Evolutionary conservation across 2,888 invertebrate genomes (phyloP), one percentile per base, ranked within the genome.

Genomic region (Lamellibrachia satsuma): DNA sequence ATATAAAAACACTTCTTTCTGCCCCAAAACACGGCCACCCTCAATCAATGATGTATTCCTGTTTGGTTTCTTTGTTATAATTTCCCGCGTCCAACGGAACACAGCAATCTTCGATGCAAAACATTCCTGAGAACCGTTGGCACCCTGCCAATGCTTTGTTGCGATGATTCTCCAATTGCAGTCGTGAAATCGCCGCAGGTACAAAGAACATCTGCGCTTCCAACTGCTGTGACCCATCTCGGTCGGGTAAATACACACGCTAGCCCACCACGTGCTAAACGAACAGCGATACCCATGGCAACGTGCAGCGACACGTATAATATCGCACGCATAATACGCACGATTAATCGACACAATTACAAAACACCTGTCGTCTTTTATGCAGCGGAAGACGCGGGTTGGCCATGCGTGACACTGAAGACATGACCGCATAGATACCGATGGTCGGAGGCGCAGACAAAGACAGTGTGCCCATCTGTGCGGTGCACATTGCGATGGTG

Each of bases 331-430:
- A 75, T 75, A 75, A 75, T 75, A 75, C 75, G 75, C 75, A 6
- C 75, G 75, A 75, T 75, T 75, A 75, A 75, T 75, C 75, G 75
- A 15, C 75, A 75, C 75, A 75, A 22, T 75, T 75, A 75, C 75
- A 75, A 75, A 75, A 75, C 75, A 75, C 75, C 75, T 75, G 75
- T 75, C 75, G 75, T 75, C 75, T 75, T 75, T 75, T 75, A n/a
- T 75, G 15, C 75, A 22, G 75, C 75, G 75, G 75, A 75, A 75
- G 75, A 75, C 22, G 22, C 22, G 22, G n/a, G 22, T 75, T 22
- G 75, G 22, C n/a, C 4, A 75, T 22, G 75, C 75, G 75, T 75
- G 75, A 75, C 75, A 22, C 3, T 22, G 75, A 75, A 75, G 75
- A 75, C 22, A n/a, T n/a, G 22, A 75, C 15, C 22, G 75, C 75